Conservation (phyloP, 2,888 invertebrate genomes). For the Xylocampa areola region DNA sequence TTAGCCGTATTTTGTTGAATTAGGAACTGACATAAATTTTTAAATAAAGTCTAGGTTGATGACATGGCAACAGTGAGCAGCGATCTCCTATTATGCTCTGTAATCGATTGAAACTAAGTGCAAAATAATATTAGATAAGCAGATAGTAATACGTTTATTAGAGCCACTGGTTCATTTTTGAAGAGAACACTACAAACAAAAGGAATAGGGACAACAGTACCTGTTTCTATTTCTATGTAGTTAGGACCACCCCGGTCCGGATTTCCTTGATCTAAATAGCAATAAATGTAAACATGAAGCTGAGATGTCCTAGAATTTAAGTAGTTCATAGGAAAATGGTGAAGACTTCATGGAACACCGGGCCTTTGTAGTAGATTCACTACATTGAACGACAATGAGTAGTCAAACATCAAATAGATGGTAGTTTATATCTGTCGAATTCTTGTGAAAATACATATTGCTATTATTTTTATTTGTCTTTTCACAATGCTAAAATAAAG, state of each 20-base stretch:
- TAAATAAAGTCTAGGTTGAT: not conserved
- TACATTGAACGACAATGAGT: too few relatives aligned
- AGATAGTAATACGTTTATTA: conserved; percentile 15
- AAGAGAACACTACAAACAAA: conserved; percentile 10
- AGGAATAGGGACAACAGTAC: conserved; percentile 14
- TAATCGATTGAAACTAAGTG: not conserved
- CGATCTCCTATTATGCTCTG: not conserved
- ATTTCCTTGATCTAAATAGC: conserved; percentile 36
- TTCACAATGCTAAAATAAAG: too few relatives aligned
- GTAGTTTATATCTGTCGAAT: too few relatives aligned
- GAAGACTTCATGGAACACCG: not conserved
- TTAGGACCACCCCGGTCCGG: conserved; percentile 32
- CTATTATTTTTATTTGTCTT: too few relatives aligned
- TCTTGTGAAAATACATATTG: too few relatives aligned
- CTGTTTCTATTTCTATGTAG: conserved; percentile 35
- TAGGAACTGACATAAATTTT: not conserved
- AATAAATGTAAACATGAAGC: conserved; percentile 9
- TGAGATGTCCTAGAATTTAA: conserved; percentile 1
- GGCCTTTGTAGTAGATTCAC: not conserved
- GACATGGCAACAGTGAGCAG: not conserved
- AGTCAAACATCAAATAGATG: too few relatives aligned
- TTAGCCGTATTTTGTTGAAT: not conserved
- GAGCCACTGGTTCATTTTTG: conserved; percentile 13
- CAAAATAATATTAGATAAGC: conserved; percentile 21
- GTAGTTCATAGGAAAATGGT: not conserved